Conservation (phyloP, 2,113 vertebrate genomes). For the Condylura cristata region DNA sequence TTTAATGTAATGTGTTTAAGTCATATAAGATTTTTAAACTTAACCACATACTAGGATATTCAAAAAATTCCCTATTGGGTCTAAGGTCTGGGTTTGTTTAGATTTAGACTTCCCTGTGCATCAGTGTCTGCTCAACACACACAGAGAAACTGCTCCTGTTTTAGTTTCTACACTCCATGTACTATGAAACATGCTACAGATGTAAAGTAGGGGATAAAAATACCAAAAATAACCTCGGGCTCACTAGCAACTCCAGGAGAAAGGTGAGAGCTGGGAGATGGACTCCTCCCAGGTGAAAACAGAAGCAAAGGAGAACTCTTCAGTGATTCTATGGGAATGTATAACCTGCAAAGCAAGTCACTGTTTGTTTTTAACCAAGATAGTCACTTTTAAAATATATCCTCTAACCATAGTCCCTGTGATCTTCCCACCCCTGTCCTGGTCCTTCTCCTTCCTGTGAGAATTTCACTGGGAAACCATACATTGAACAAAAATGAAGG, state of each 20-base stretch:
- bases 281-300: neutral
- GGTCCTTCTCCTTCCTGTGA: too few species aligned
- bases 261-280: neutral
- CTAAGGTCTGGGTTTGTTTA: slow-evolving; percentile 9
- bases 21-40: neutral
- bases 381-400: slow-evolving; percentile 16
- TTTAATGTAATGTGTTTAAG: neutral
- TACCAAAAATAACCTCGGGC: neutral
- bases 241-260: neutral
- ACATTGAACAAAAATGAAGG: too few species aligned
- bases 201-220: neutral
- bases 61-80: neutral
- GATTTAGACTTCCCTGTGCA: neutral
- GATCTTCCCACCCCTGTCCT: too few species aligned
- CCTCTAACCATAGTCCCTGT: too few species aligned
- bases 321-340: neutral
- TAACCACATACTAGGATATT: neutral
- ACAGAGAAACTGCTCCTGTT: neutral
- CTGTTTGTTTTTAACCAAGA: neutral
- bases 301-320: neutral
- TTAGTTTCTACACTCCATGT: neutral
- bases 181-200: neutral
- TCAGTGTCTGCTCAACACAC: neutral
- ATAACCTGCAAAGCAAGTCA: neutral
- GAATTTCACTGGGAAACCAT: too few species aligned